Conservation (phyloP, 2,113 vertebrate genomes). For the Callipepla squamata region DNA sequence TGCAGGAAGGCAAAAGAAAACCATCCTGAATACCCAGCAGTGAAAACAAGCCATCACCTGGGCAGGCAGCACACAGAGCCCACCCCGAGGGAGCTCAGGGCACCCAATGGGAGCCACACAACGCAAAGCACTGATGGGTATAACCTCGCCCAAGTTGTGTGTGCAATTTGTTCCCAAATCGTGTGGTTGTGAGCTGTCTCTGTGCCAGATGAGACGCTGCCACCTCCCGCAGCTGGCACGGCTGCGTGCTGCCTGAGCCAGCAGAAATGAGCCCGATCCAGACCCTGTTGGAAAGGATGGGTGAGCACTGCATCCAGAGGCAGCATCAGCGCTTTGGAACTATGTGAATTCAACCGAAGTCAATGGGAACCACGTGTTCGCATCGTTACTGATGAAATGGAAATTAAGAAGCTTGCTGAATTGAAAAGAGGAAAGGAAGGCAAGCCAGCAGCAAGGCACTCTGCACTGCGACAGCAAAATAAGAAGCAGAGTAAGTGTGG, state of each 20-base stretch:
- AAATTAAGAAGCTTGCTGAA: background rate
- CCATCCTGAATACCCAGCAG: background rate
- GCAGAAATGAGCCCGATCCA: background rate
- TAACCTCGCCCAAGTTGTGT: accelerated
- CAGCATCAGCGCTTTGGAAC: background rate
- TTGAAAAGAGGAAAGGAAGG: background rate
- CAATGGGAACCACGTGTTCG: background rate
- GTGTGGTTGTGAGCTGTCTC: background rate
- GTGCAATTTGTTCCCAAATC: background rate
- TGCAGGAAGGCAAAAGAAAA: background rate
- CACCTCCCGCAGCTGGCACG: background rate
- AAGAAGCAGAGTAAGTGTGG: background rate
- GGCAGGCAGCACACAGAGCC: accelerated
- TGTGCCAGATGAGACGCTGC: background rate
- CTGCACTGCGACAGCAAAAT: background rate
- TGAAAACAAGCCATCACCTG: accelerated
- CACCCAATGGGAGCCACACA: accelerated
- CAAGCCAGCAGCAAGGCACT: background rate
- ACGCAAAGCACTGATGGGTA: background rate
- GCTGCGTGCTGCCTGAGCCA: background rate
- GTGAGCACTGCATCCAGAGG: background rate
- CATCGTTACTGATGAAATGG: background rate
- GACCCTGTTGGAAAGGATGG: accelerated
- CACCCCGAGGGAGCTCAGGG: background rate
- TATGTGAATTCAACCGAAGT: accelerated